Conservation (phyloP, 1,140 invertebrate genomes). For the Hermatobates lingyangjiaoensis region DNA sequence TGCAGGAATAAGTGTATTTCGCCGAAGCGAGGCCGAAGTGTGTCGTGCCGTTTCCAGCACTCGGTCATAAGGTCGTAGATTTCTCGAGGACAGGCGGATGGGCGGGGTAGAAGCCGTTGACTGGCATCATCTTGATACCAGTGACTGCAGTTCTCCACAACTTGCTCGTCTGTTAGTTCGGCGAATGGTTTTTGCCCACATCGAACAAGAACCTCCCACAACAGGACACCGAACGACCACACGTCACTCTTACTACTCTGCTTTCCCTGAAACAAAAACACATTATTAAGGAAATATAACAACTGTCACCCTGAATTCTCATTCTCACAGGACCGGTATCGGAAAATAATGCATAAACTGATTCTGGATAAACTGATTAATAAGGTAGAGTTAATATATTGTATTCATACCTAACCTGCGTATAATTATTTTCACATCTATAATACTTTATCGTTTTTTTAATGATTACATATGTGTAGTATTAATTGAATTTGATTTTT, state of each 20-base stretch:
- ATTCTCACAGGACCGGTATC: too few relatives aligned
- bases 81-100: conserved; percentile 39
- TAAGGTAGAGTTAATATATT: too few relatives aligned
- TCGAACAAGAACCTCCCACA: conserved; percentile 58
- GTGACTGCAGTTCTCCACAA: conserved; percentile 50
- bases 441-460: too few relatives aligned
- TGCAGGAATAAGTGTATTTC: conserved; percentile 57
- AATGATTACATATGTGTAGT: too few relatives aligned
- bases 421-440: too few relatives aligned
- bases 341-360: too few relatives aligned
- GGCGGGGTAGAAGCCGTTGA: conserved; percentile 27
- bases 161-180: conserved; percentile 52
- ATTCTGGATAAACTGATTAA: too few relatives aligned
- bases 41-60: conserved; percentile 48
- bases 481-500: too few relatives aligned
- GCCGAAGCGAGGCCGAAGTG: conserved; percentile 46
- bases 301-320: too few relatives aligned
- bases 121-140: conserved; percentile 36
- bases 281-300: too few relatives aligned
- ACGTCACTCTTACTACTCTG: conserved; percentile 51
- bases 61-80: conserved; percentile 56
- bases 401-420: too few relatives aligned
- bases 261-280: conserved; percentile 35
- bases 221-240: conserved; percentile 57
- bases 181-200: conserved; percentile 52